Conservation (phyloP, 1,140 invertebrate species). For the Antheraea mylitta region DNA sequence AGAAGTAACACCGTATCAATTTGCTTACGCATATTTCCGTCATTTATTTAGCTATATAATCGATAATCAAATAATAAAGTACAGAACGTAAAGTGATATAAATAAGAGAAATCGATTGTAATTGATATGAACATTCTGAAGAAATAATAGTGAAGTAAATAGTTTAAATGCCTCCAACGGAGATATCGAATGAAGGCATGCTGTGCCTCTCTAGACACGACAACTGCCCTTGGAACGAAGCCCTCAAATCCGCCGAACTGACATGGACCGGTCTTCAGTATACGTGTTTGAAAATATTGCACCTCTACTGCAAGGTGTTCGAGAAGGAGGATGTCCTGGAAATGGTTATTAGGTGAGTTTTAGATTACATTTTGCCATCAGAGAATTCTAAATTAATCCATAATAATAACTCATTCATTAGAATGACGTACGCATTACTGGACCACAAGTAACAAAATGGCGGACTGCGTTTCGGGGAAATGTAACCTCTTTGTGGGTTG, state of each 20-base stretch:
- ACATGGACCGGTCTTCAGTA: constrained; percentile 89
- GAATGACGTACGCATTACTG: no score
- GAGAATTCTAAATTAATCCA: not conserved
- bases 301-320: constrained; percentile 91
- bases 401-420: no score
- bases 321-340: constrained; percentile 88
- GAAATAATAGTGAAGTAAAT: constrained; percentile 21
- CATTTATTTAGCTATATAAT: not conserved
- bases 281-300: constrained; percentile 88
- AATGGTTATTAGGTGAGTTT: constrained; percentile 87
- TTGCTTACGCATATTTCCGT: not conserved
- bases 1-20: not conserved
- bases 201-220: constrained; percentile 80
- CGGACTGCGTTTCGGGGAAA: no score
- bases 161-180: constrained; percentile 72
- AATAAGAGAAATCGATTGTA: constrained; percentile 1
- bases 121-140: constrained; percentile 9
- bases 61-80: not conserved
- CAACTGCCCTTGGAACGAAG: constrained; percentile 78
- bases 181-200: constrained; percentile 72
- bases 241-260: constrained; percentile 77
- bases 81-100: constrained; percentile 16
- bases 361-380: not conserved
- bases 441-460: no score
- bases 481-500: no score